These are phyloP conservation scores for Chelonia mydas DNA, from an alignment of 2,797 vertebrate species.

Conservation along the genomic window DNA sequence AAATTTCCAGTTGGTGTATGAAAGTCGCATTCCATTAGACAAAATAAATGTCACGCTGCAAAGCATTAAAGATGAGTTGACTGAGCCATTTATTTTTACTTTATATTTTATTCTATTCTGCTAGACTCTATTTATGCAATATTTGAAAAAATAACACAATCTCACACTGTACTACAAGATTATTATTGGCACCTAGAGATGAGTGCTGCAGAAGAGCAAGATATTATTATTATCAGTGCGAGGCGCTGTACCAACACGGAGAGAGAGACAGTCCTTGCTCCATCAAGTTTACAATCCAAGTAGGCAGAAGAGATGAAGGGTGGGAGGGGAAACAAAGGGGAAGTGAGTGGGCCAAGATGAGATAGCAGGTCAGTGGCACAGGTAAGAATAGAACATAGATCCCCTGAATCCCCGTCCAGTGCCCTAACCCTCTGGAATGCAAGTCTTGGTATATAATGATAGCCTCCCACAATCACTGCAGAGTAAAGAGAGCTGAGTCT, in stretches of 20 bases:
- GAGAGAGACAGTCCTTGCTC: fast-evolving
- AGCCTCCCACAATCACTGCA: not conserved
- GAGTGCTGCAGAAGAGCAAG: not conserved
- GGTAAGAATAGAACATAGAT: not conserved
- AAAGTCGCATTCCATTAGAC: conserved; percentile 83
- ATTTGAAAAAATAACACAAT: not conserved
- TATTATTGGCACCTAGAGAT: fast-evolving
- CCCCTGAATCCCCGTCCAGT: not conserved
- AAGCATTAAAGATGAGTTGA: conserved; percentile 82
- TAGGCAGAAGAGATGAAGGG: not conserved
- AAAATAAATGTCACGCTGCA: conserved; percentile 79
- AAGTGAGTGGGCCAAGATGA: not conserved
- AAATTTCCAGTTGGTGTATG: conserved; percentile 85
- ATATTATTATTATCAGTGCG: not conserved
- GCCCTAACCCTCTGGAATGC: not conserved
- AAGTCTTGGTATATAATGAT: conserved; percentile 1
- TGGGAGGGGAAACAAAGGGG: not conserved
- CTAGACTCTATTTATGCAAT: conserved; percentile 67
- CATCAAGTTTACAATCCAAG: not conserved
- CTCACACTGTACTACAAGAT: fast-evolving
- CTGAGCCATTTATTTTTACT: conserved; percentile 81
- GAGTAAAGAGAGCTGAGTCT: not conserved
- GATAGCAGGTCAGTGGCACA: not conserved
- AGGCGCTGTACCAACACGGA: not conserved
- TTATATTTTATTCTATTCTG: conserved; percentile 81